phyloP scores from a whole-genome alignment of 2,797 vertebrate genomes.

The Allobates femoralis region DNA sequence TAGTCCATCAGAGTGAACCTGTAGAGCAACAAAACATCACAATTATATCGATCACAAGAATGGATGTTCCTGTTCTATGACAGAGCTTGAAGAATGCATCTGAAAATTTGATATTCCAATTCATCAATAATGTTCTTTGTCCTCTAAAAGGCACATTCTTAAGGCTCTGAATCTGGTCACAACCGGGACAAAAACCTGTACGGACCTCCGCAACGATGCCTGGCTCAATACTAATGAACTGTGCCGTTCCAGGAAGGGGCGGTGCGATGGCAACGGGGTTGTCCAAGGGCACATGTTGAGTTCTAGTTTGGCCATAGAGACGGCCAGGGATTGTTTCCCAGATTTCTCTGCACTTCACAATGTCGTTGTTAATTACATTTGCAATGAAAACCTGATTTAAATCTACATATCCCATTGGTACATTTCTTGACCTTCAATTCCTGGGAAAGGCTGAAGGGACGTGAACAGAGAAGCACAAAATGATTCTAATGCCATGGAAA shows the following conservation, averaged over 20 bases:
- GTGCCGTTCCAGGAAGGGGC: slow-evolving; percentile 25
- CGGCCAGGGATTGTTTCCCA: slow-evolving; percentile 40
- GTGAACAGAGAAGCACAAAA: slow-evolving; percentile 5
- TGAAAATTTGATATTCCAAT: neutral
- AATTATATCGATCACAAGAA: neutral
- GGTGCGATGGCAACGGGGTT: slow-evolving; percentile 15
- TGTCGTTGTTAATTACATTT: slow-evolving; percentile 52
- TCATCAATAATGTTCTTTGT: neutral
- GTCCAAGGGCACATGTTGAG: slow-evolving; percentile 38
- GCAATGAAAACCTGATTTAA: slow-evolving; percentile 36
- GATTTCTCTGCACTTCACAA: slow-evolving; percentile 34
- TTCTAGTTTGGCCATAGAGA: slow-evolving; percentile 18
- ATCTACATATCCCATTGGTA: slow-evolving; percentile 42
- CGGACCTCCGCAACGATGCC: neutral
- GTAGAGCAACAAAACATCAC: neutral
- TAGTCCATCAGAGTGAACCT: neutral
- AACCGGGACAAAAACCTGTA: neutral
- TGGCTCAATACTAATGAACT: neutral
- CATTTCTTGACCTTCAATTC: slow-evolving; percentile 44
- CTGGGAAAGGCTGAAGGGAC: slow-evolving; percentile 22
- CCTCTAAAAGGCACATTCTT: neutral
- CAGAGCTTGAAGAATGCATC: neutral
- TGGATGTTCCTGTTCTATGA: neutral
- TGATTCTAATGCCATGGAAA: slow-evolving; percentile 7
- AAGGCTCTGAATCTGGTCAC: neutral